phyloP scores from a whole-genome alignment of 1,140 invertebrate species.

The Bilobella aurantiaca region DNA sequence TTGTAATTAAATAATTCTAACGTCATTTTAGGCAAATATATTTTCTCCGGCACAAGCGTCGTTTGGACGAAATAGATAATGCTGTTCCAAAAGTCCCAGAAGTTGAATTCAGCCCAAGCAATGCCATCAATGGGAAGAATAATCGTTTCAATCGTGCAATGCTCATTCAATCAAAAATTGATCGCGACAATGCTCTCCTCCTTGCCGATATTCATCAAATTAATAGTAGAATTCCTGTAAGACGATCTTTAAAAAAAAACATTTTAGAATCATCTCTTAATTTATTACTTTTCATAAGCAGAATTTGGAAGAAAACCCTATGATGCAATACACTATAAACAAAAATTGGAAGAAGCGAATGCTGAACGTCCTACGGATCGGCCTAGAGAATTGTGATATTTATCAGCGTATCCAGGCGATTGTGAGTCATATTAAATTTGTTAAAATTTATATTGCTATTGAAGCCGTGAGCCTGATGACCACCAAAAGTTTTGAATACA shows the following conservation, averaged over 20 bases:
- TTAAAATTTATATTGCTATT: neutral
- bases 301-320: neutral
- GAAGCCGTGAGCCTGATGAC: neutral
- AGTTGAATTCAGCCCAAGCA: neutral
- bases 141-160: neutral
- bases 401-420: neutral
- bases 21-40: neutral
- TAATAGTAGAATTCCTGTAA: neutral
- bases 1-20: neutral
- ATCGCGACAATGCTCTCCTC: slow-evolving; percentile 1
- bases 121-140: neutral
- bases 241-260: neutral
- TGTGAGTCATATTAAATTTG: too few relatives aligned
- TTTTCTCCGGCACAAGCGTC: neutral
- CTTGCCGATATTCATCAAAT: neutral
- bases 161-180: neutral
- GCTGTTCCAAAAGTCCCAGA: neutral
- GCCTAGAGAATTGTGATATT: neutral
- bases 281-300: neutral
- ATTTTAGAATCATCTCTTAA: neutral
- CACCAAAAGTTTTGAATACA: too few relatives aligned
- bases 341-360: neutral
- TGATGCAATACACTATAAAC: neutral
- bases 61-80: neutral
- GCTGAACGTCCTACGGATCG: neutral